phyloP scores from a whole-genome alignment of 2,113 vertebrate genomes.

The Vireo altiloquus region DNA sequence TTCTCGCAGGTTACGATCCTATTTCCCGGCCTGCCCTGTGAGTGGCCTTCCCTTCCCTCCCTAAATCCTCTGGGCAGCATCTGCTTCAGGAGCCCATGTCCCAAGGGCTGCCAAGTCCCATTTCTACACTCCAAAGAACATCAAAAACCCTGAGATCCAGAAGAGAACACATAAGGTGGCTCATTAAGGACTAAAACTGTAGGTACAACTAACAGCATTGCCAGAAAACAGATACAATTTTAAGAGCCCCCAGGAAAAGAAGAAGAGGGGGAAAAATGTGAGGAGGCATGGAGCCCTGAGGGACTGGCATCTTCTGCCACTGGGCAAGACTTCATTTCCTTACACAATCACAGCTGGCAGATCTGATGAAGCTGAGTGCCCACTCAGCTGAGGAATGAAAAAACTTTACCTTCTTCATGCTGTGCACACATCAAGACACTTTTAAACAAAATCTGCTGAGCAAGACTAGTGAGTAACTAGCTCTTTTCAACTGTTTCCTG shows the following conservation, averaged over 20 bases:
- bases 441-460: not conserved
- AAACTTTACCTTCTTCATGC: not conserved
- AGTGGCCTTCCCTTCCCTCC: not conserved
- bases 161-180: not conserved
- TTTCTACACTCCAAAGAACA: not conserved
- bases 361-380: not conserved
- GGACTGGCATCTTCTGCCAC: not conserved
- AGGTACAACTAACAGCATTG: not conserved
- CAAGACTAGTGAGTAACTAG: not conserved
- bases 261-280: not conserved
- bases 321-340: not conserved
- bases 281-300: not conserved
- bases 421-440: not conserved
- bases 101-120: not conserved
- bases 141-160: not conserved
- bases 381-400: not conserved
- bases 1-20: not conserved
- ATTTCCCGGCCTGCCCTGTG: not conserved
- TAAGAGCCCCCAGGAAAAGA: not conserved
- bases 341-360: not conserved
- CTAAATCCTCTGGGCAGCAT: fast-evolving
- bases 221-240: not conserved
- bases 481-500: not conserved
- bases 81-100: fast-evolving
- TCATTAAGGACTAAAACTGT: not conserved